Conservation (phyloP, 2,113 vertebrate species). For the Damaliscus lunatus region DNA sequence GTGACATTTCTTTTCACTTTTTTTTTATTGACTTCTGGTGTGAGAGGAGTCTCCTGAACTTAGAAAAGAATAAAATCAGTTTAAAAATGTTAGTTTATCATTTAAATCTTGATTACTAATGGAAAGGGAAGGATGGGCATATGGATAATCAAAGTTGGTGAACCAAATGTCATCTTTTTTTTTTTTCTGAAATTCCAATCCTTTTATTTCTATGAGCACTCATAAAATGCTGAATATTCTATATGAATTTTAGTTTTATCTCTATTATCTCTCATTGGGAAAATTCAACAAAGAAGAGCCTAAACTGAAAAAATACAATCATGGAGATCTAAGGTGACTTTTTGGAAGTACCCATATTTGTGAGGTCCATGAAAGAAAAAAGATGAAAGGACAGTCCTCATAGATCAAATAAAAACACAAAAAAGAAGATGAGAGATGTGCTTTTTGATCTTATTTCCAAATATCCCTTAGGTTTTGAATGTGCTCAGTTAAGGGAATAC, state of each 20-base stretch:
- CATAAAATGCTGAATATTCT: neutral
- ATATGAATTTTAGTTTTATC: neutral
- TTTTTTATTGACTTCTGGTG: neutral
- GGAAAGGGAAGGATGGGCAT: neutral
- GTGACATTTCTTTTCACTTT: neutral
- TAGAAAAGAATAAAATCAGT: neutral
- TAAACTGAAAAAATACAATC: neutral
- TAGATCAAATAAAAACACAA: neutral
- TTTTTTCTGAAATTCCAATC: neutral
- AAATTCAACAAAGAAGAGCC: neutral
- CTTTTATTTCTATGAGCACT: neutral
- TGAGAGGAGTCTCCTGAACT: neutral
- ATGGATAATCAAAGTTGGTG: neutral
- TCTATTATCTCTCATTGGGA: neutral
- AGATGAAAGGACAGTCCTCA: neutral
- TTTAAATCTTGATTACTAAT: neutral
- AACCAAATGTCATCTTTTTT: neutral
- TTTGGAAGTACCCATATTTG: neutral
- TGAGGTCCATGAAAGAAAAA: neutral
- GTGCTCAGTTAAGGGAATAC: neutral
- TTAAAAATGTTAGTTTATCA: neutral
- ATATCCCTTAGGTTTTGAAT: neutral
- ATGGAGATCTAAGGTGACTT: neutral
- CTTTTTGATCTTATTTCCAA: neutral
- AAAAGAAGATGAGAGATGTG: neutral